These are phyloP conservation scores for Hipparchia semele DNA, from an alignment of 2,888 invertebrate genomes.

Conservation along the genomic window DNA sequence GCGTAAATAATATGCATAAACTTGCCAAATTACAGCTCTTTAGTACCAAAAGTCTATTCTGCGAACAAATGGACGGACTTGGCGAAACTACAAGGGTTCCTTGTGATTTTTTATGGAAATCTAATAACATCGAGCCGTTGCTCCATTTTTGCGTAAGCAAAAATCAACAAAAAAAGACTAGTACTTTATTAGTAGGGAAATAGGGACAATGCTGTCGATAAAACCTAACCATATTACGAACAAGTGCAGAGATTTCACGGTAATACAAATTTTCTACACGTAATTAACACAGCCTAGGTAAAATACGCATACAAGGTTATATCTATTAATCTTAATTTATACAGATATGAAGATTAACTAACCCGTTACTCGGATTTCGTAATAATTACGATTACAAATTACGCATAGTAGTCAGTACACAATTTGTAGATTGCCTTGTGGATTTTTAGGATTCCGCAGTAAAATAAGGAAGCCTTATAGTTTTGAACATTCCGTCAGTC, in stretches of 20 bases:
- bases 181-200: too few species aligned
- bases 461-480: too few species aligned
- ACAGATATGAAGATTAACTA: not conserved
- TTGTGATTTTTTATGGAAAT: too few species aligned
- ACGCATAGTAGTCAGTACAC: not conserved
- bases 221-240: not conserved
- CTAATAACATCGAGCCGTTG: too few species aligned
- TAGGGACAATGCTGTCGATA: not conserved
- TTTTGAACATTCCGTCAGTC: too few species aligned
- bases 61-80: too few species aligned
- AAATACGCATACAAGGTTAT: not conserved
- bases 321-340: slow-evolving; percentile 10
- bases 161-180: too few species aligned
- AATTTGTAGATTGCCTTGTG: not conserved
- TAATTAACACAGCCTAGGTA: slow-evolving; percentile 3
- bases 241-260: not conserved
- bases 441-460: not conserved
- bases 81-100: too few species aligned
- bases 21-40: too few species aligned
- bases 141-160: too few species aligned
- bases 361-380: not conserved
- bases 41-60: too few species aligned
- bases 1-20: too few species aligned
- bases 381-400: not conserved
- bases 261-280: not conserved